These are phyloP conservation scores for Liolophura sinensis DNA, from an alignment of 1,140 invertebrate species.

Conservation along the genomic window DNA sequence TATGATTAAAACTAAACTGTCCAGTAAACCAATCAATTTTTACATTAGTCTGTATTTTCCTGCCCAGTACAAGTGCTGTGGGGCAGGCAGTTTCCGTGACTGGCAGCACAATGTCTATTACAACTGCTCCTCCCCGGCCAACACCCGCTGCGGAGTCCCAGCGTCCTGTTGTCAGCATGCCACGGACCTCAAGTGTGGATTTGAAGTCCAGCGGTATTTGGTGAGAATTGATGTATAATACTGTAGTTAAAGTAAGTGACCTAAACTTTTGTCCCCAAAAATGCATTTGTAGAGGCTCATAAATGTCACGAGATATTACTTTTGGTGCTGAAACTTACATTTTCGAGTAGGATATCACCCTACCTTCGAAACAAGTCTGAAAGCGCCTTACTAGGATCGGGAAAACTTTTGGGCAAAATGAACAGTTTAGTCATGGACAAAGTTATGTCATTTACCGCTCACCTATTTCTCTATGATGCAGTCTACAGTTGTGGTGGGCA, in stretches of 20 bases:
- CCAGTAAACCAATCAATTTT: not conserved
- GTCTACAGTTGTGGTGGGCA: too few species aligned
- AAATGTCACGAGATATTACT: too few species aligned
- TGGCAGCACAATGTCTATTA: constrained; percentile 96
- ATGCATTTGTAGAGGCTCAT: too few species aligned
- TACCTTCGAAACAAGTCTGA: too few species aligned
- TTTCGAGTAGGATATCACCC: too few species aligned
- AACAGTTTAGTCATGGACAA: too few species aligned
- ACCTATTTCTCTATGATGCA: too few species aligned
- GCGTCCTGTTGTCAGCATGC: constrained; percentile 79
- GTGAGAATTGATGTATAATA: constrained; percentile 6
- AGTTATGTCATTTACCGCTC: too few species aligned
- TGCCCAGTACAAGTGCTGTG: constrained; percentile 75
- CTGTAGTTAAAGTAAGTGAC: not conserved
- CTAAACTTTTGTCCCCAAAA: not conserved
- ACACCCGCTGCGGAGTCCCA: constrained; percentile 92
- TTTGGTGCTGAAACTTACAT: too few species aligned
- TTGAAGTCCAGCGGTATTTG: constrained; percentile 1
- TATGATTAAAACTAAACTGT: not conserved
- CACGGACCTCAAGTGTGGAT: constrained; percentile 7
- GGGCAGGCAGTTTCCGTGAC: constrained; percentile 89
- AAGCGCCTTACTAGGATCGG: too few species aligned
- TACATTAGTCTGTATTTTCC: constrained; percentile 38
- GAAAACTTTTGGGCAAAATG: too few species aligned
- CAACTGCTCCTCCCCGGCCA: constrained; percentile 84